Conservation (phyloP, 2,797 vertebrate genomes). For the Adelosebastes latens region DNA sequence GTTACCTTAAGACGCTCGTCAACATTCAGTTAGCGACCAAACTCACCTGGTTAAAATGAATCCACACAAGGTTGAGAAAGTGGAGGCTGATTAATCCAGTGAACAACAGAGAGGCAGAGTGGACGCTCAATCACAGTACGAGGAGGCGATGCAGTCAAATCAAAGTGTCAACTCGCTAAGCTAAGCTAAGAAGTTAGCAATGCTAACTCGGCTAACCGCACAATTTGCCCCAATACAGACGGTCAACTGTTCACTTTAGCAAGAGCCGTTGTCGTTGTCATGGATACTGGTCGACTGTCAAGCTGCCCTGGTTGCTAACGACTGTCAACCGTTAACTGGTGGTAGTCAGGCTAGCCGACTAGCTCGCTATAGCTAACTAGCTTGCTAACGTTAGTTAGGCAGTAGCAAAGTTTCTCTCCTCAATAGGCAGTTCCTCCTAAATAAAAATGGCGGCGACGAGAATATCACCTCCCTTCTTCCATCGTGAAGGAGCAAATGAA, state of each 20-base stretch:
- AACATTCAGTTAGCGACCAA: conserved; percentile 29
- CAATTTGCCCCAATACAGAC: conserved; percentile 23
- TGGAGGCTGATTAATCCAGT: conserved; percentile 25
- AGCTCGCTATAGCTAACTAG: conserved; percentile 21
- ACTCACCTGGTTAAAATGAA: conserved; percentile 63
- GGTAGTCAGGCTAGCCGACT: conserved; percentile 30
- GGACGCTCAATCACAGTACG: conserved; percentile 62
- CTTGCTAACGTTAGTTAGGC: conserved; percentile 48
- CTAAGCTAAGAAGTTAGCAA: conserved; percentile 61
- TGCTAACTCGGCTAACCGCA: conserved; percentile 60
- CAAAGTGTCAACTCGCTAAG: conserved; percentile 57
- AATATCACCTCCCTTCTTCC: conserved; percentile 75
- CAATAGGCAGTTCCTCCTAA: conserved; percentile 73
- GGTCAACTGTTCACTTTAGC: conserved; percentile 1
- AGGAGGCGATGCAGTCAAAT: conserved; percentile 59
- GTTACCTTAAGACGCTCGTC: conserved; percentile 39
- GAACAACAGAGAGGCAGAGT: conserved; percentile 12
- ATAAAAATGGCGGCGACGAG: conserved; percentile 84
- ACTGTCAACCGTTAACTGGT: conserved; percentile 51
- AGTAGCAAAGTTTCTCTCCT: conserved; percentile 74
- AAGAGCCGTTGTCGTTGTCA: conserved; percentile 27
- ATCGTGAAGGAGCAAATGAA: conserved; percentile 52
- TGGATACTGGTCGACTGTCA: not conserved
- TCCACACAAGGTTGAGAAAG: conserved; percentile 20
- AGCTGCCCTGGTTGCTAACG: conserved; percentile 25